Percentiles rank a stretch among this genome's conserved stretches.
These are phyloP conservation scores for Philopotamus ludificatus DNA, from an alignment of 1,140 invertebrate genomes.

Conservation along the genomic window DNA sequence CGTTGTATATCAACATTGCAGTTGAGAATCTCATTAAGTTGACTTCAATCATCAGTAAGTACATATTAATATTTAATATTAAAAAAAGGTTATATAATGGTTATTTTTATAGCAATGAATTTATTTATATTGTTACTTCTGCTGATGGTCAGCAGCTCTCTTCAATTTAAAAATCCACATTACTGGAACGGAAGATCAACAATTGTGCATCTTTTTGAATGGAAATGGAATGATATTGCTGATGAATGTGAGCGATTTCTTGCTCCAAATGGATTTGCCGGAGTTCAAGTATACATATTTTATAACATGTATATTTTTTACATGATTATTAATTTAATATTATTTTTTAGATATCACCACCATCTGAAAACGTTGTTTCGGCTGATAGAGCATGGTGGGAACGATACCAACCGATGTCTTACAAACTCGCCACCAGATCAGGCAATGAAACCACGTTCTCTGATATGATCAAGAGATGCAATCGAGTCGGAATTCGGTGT, in stretches of 20 bases:
- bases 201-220: slow-evolving; percentile 73
- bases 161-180: slow-evolving; percentile 37
- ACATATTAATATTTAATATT: no score
- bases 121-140: slow-evolving; percentile 15
- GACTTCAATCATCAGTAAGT: no score
- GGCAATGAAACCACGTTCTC: slow-evolving; percentile 66
- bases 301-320: background rate
- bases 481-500: slow-evolving; percentile 56
- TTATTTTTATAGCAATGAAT: no score
- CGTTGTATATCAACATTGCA: no score
- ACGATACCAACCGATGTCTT: slow-evolving; percentile 83
- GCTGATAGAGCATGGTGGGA: slow-evolving; percentile 69
- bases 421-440: slow-evolving; percentile 68
- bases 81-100: no score
- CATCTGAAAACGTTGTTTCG: background rate
- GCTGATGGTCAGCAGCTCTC: background rate
- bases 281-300: slow-evolving; percentile 53
- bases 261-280: slow-evolving; percentile 62
- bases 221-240: slow-evolving; percentile 63
- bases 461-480: slow-evolving; percentile 70
- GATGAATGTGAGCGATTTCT: slow-evolving; percentile 69
- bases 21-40: no score
- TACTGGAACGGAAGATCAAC: slow-evolving; percentile 72
- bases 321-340: background rate
- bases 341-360: background rate